Evolutionary conservation across 2,113 vertebrate genomes (phyloP).

Genomic region (Poeciliopsis retropinna): DNA sequence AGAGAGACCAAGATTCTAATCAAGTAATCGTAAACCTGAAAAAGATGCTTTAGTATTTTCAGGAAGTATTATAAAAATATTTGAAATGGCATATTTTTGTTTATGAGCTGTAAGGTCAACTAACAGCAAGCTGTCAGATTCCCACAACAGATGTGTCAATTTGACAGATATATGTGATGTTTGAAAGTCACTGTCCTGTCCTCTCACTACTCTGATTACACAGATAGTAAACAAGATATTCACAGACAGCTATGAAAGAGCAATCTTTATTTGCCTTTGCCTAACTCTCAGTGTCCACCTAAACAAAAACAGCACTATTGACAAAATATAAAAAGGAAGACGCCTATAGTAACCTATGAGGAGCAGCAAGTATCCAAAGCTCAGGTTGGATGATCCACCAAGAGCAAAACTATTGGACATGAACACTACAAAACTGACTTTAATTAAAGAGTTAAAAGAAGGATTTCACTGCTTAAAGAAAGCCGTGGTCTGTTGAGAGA

Average conservation of each 20-base stretch:
- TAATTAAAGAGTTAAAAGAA: neutral
- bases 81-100: neutral
- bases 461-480: neutral
- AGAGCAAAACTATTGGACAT: neutral
- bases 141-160: conserved; percentile 56
- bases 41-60: too few relatives aligned
- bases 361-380: too few relatives aligned
- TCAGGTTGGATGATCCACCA: too few relatives aligned
- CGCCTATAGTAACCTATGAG: too few relatives aligned
- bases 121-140: conserved; percentile 53
- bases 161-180: conserved; percentile 65
- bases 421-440: neutral
- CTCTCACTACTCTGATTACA: conserved; percentile 50
- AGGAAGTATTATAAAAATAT: too few relatives aligned
- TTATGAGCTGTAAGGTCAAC: conserved; percentile 54
- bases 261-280: conserved; percentile 9
- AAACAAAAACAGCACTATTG: neutral
- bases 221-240: conserved; percentile 29
- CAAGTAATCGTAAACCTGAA: too few relatives aligned
- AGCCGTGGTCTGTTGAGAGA: neutral
- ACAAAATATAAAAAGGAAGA: neutral
- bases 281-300: neutral
- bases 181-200: conserved; percentile 51
- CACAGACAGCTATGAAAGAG: conserved; percentile 3
- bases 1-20: too few relatives aligned